phyloP scores from a whole-genome alignment of 1,140 invertebrate species.

The Potamilus streckersoni region DNA sequence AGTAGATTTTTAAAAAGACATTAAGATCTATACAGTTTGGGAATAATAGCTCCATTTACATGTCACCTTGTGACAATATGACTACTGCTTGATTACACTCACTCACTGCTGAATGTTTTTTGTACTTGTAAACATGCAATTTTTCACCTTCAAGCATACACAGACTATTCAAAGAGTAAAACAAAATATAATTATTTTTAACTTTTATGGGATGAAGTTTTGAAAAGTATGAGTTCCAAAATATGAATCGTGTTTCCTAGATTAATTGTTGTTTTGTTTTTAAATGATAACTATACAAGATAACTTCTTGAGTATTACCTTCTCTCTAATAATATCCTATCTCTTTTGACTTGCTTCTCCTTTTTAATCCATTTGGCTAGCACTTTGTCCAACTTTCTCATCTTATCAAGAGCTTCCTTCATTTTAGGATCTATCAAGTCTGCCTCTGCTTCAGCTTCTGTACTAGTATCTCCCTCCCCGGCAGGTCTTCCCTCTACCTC shows the following conservation, averaged over 20 bases:
- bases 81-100: too few relatives aligned
- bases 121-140: too few relatives aligned
- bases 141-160: too few relatives aligned
- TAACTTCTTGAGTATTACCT: constrained; percentile 38
- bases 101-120: too few relatives aligned
- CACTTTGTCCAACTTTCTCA: constrained; percentile 65
- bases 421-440: constrained; percentile 51
- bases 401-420: constrained; percentile 60
- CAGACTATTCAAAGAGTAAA: neutral
- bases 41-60: too few relatives aligned
- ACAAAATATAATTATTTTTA: neutral
- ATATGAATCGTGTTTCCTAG: neutral
- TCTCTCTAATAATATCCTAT: constrained; percentile 63
- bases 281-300: neutral
- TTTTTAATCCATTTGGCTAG: constrained; percentile 57
- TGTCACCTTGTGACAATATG: too few relatives aligned
- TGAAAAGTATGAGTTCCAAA: neutral
- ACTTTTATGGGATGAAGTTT: neutral
- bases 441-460: constrained; percentile 19
- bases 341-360: constrained; percentile 63
- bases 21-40: too few relatives aligned
- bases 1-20: too few relatives aligned
- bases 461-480: constrained; percentile 12
- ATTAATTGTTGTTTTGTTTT: neutral
- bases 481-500: constrained; percentile 6